A percentile compares a stretch with the other conserved stretches of the same genome.
These are phyloP conservation scores for Amphipoea lucens DNA, from an alignment of 2,888 invertebrate species.

Conservation along the genomic window DNA sequence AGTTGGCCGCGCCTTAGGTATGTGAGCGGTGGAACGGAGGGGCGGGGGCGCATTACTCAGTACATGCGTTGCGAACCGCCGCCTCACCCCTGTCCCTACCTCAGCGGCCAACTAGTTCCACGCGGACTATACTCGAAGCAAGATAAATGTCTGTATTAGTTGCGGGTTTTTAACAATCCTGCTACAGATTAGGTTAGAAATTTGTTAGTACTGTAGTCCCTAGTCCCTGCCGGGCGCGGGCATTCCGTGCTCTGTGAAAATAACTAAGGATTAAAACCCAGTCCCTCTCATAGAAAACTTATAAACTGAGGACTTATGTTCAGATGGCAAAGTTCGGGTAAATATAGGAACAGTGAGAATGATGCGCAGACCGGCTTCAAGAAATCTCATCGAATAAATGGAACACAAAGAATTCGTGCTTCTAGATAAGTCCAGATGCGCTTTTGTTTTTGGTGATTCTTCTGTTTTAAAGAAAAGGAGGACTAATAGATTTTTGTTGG, in stretches of 20 bases:
- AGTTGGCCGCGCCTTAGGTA: too few relatives aligned
- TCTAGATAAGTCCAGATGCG: conserved; percentile 13
- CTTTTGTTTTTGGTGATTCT: not conserved
- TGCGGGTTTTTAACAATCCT: too few relatives aligned
- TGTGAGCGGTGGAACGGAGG: too few relatives aligned
- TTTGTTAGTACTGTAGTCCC: too few relatives aligned
- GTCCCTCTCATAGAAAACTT: conserved; percentile 23
- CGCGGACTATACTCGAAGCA: too few relatives aligned
- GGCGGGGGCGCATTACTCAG: too few relatives aligned
- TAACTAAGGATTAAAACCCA: conserved; percentile 31
- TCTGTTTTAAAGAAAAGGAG: not conserved
- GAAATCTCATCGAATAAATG: conserved; percentile 15
- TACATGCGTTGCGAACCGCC: too few relatives aligned
- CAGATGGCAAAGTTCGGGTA: conserved; percentile 38
- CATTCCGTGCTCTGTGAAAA: not conserved
- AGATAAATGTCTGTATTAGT: too few relatives aligned
- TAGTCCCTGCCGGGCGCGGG: not conserved
- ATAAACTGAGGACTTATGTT: conserved; percentile 30
- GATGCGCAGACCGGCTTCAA: conserved; percentile 15
- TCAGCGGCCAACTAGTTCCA: too few relatives aligned
- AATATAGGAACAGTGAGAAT: conserved; percentile 42
- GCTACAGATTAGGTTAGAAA: too few relatives aligned
- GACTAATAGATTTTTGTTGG: not conserved
- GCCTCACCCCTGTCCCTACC: too few relatives aligned
- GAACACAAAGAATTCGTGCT: not conserved